Base-by-base conservation (phyloP, 1,140 invertebrate species). In the Chlorops oryzae region DNA sequence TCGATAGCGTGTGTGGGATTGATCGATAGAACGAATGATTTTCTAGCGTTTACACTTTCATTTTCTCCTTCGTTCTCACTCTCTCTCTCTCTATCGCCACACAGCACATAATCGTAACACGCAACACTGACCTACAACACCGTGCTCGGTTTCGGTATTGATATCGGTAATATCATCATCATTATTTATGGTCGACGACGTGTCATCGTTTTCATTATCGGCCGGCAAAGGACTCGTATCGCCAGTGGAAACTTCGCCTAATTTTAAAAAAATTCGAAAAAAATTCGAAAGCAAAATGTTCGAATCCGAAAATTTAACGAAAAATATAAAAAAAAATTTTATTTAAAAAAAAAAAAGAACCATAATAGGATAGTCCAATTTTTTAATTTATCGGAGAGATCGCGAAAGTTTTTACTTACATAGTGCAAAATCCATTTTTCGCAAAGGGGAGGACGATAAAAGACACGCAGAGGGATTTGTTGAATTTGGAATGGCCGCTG, bases 161-260 rank as follows among this genome's bases (percentile, higher is more conserved):
- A 70, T 72, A 61, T 78, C 77, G 59, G 75, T 73, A 52, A 77
- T 73, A 53, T 74, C 67, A 54, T 83, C 80, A 53, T 80, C 80
- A 71, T 85, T 83, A 54, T n/a, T n/a, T n/a, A n/a, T n/a, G n/a
- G 63, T 62, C 53, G 84, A 86, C 44, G 65, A 70, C 55, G 57
- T 62, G 45, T 66, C 63, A 56, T 86, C 78, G 55, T 80, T 78
- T 72, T 86, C 85, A 66, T 88, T 85, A 74, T 88, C 85, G 65
- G 86, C n/a, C n/a, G n/a, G 81, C 69, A 84, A 77, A 57, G 86
- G 85, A 74, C 82, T 82, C 65, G 77, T 77, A 63, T 77, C 77
- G 60, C 73, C 77, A 65, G 80, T 79, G 65, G 69, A 71, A 64
- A 82, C 80, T 77, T 84, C 82, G 81, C 82, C 82, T 84, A 77